These are phyloP conservation scores for Ceratoteleas bidentatus DNA, from an alignment of 1,140 invertebrate species.

Conservation along the genomic window DNA sequence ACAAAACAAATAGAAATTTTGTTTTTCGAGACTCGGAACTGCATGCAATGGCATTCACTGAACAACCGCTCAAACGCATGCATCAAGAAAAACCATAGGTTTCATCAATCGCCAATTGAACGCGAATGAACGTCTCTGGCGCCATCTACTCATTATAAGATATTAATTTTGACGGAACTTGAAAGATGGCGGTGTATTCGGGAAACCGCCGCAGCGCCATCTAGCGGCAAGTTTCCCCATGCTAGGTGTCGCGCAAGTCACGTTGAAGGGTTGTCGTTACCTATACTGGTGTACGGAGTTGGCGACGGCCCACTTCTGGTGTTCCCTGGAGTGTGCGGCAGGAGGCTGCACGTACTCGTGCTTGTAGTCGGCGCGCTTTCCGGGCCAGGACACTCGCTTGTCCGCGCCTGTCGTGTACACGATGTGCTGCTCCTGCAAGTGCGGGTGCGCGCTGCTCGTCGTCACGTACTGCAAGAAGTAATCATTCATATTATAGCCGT, in stretches of 20 bases:
- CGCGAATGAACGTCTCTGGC: neutral
- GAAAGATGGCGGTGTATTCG: too few relatives aligned
- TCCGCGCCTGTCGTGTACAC: constrained; percentile 82
- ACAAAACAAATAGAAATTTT: neutral
- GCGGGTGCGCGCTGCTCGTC: constrained; percentile 78
- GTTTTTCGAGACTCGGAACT: neutral
- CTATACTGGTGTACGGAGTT: constrained; percentile 84
- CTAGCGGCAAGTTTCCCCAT: neutral
- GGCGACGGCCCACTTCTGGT: constrained; percentile 82
- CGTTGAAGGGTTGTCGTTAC: constrained; percentile 65
- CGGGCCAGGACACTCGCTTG: constrained; percentile 84
- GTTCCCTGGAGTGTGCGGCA: constrained; percentile 83
- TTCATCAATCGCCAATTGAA: constrained; percentile 6
- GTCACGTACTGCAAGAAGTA: constrained; percentile 83
- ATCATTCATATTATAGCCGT: constrained; percentile 79
- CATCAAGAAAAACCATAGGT: constrained; percentile 34
- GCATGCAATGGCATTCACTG: neutral
- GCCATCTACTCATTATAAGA: too few relatives aligned
- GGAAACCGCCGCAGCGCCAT: too few relatives aligned
- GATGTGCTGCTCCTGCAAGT: constrained; percentile 83
- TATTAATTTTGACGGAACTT: too few relatives aligned
- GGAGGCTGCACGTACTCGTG: constrained; percentile 85
- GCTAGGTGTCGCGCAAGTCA: neutral
- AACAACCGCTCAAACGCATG: neutral
- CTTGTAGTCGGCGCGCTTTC: constrained; percentile 81